phyloP scores from a whole-genome alignment of 1,140 invertebrate genomes.

The Megalonaias nervosa region DNA sequence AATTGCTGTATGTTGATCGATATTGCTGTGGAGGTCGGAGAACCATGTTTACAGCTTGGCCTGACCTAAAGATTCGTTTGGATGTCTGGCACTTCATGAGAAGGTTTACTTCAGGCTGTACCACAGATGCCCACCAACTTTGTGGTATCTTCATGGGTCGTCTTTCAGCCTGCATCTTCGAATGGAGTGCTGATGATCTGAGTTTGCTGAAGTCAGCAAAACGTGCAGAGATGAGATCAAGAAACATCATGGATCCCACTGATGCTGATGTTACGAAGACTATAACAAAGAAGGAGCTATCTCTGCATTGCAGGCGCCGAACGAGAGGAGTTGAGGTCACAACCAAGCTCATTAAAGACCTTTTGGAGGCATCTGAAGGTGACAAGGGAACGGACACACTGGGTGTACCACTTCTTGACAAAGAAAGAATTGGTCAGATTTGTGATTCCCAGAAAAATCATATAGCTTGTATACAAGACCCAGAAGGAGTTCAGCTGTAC shows the following conservation, averaged over 20 bases:
- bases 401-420: slow-evolving; percentile 42
- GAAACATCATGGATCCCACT: slow-evolving; percentile 16
- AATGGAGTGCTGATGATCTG: slow-evolving; percentile 40
- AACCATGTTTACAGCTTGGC: slow-evolving; percentile 24
- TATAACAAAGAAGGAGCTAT: slow-evolving; percentile 33
- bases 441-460: slow-evolving; percentile 2
- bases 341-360: slow-evolving; percentile 16
- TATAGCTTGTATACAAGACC: slow-evolving; percentile 19
- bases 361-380: slow-evolving; percentile 28
- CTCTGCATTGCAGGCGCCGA: slow-evolving; percentile 39
- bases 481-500: slow-evolving; percentile 31
- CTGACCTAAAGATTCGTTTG: slow-evolving; percentile 32
- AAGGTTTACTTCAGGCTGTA: slow-evolving; percentile 33
- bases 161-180: slow-evolving; percentile 46
- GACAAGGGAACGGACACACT: slow-evolving; percentile 32
- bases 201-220: slow-evolving; percentile 41
- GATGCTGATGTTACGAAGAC: slow-evolving; percentile 31
- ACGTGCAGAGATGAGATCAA: slow-evolving; percentile 20
- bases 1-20: slow-evolving; percentile 32
- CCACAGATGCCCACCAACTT: slow-evolving; percentile 46
- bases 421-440: neutral
- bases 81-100: slow-evolving; percentile 62
- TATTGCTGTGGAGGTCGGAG: slow-evolving; percentile 30
- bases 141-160: slow-evolving; percentile 44
- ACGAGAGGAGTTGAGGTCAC: slow-evolving; percentile 42